Conservation (phyloP, 2,797 vertebrate species). For the Danio jaintianensis region DNA sequence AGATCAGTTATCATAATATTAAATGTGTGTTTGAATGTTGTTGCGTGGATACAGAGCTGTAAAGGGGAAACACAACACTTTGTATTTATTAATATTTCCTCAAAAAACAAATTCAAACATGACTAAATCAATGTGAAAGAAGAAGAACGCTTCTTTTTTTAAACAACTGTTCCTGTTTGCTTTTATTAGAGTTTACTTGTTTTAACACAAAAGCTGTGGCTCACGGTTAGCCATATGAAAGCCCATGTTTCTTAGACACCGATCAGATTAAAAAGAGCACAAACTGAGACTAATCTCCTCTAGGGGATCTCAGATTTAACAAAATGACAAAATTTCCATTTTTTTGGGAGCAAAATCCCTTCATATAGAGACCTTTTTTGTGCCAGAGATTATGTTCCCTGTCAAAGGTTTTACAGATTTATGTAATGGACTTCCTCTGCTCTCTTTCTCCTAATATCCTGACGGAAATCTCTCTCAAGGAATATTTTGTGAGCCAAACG, state of each 20-base stretch:
- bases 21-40: too few species aligned
- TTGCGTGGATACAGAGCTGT: too few species aligned
- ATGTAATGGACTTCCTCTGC: constrained; percentile 37
- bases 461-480: constrained; percentile 36
- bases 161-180: constrained; percentile 18
- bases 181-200: neutral
- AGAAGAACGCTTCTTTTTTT: neutral
- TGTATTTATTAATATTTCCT: constrained; percentile 6
- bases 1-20: neutral
- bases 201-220: neutral
- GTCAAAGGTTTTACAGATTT: neutral
- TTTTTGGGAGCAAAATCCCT: too few species aligned
- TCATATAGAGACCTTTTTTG: neutral
- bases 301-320: neutral
- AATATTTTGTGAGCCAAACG: neutral
- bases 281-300: neutral
- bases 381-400: neutral
- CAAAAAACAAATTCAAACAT: constrained; percentile 5
- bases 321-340: too few species aligned
- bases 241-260: neutral
- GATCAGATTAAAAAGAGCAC: neutral
- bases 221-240: neutral
- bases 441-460: neutral
- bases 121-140: neutral
- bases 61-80: neutral